phyloP scores from a whole-genome alignment of 2,113 vertebrate genomes.

The Hyla sarda region DNA sequence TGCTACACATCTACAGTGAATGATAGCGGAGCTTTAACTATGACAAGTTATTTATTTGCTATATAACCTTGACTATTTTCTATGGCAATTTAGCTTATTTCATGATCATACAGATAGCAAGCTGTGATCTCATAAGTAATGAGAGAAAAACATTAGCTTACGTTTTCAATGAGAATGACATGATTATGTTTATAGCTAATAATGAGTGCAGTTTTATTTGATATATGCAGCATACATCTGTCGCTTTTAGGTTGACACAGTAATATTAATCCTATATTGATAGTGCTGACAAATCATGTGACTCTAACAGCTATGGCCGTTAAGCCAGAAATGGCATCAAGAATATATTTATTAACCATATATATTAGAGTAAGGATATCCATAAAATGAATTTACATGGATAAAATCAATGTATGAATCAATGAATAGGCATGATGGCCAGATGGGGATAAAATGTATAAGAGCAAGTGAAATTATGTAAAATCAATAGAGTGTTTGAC shows the following conservation, averaged over 20 bases:
- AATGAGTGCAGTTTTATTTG: neutral
- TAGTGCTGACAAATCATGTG: neutral
- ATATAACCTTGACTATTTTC: neutral
- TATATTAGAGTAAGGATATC: slow-evolving; percentile 2
- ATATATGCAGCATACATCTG: neutral
- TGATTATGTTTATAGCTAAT: neutral
- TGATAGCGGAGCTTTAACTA: neutral
- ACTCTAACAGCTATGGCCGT: neutral
- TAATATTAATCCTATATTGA: neutral
- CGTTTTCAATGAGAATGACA: neutral
- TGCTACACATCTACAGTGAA: neutral
- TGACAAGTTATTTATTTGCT: neutral
- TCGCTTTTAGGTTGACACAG: neutral
- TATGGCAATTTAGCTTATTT: neutral
- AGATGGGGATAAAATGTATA: slow-evolving; percentile 18
- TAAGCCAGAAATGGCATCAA: slow-evolving; percentile 15
- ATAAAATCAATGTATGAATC: slow-evolving; percentile 18
- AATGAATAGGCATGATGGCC: neutral
- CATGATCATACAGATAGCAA: neutral
- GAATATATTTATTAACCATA: slow-evolving; percentile 7
- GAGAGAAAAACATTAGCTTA: neutral
- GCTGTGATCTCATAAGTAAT: neutral
- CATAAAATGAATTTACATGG: neutral
- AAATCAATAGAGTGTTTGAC: slow-evolving; percentile 33
- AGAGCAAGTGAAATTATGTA: neutral